Evolutionary conservation across 2,888 invertebrate species (phyloP).

Genomic region (Papilio demoleus): DNA sequence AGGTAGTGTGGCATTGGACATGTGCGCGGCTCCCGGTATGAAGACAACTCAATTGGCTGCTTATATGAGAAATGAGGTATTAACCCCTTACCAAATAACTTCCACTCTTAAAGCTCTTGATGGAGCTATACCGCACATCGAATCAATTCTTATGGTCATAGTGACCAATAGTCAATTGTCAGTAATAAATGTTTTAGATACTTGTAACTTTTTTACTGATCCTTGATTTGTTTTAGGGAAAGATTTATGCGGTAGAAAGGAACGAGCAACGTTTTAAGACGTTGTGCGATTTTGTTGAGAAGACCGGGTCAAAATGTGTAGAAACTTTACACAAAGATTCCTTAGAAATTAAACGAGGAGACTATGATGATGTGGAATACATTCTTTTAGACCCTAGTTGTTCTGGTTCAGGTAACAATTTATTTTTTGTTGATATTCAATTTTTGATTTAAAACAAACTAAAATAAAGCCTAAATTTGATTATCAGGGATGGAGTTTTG

Average conservation of each 20-base stretch:
- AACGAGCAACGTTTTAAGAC: slow-evolving; percentile 86
- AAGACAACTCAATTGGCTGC: slow-evolving; percentile 96
- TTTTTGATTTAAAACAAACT: background rate
- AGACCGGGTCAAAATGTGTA: slow-evolving; percentile 87
- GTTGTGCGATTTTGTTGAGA: slow-evolving; percentile 85
- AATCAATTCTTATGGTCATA: no score
- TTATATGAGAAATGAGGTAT: slow-evolving; percentile 89
- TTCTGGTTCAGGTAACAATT: slow-evolving; percentile 92
- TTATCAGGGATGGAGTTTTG: slow-evolving; percentile 72
- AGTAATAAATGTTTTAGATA: background rate
- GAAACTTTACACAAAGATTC: slow-evolving; percentile 88
- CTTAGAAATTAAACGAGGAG: slow-evolving; percentile 84
- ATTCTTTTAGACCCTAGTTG: slow-evolving; percentile 99
- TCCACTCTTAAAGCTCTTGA: no score
- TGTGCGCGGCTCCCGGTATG: slow-evolving; percentile 99
- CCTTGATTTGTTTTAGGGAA: slow-evolving; percentile 79
- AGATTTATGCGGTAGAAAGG: slow-evolving; percentile 92
- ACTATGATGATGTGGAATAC: slow-evolving; percentile 90
- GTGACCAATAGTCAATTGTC: no score
- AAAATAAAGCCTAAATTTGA: slow-evolving; percentile 9
- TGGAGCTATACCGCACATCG: no score
- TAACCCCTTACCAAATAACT: no score
- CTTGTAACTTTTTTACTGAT: background rate
- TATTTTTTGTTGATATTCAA: background rate
- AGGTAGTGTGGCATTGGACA: slow-evolving; percentile 92